Evolutionary conservation across 2,113 vertebrate species (phyloP).

Genomic region (Hymenochirus boettgeri): DNA sequence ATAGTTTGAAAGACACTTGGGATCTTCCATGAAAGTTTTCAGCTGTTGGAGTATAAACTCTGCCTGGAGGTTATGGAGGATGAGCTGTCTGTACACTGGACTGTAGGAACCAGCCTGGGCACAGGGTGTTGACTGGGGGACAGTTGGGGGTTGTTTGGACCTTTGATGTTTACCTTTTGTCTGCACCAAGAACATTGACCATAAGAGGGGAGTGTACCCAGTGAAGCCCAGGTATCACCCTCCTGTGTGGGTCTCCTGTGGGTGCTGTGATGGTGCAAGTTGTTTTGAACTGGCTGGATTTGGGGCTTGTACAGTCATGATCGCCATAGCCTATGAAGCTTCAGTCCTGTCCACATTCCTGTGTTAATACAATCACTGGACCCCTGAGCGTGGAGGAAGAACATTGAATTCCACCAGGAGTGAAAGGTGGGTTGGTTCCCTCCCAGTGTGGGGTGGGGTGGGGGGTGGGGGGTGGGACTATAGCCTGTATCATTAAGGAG

Average conservation of each 20-base stretch:
- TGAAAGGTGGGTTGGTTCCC: slow-evolving; percentile 4
- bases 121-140: no score
- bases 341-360: neutral
- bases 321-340: neutral
- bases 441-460: slow-evolving; percentile 8
- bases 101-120: neutral
- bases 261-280: neutral
- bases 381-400: neutral
- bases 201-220: neutral
- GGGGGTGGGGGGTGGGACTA: slow-evolving; percentile 26
- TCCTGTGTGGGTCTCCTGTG: no score
- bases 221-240: no score
- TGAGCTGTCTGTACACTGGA: neutral
- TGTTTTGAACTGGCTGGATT: slow-evolving; percentile 3
- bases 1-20: neutral
- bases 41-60: neutral
- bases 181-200: neutral
- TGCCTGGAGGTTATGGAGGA: neutral
- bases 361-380: neutral
- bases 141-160: no score
- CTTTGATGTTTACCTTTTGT: no score
- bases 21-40: slow-evolving; percentile 20
- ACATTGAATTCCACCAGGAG: slow-evolving; percentile 15
- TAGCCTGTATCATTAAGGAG: slow-evolving; percentile 22
- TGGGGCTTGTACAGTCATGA: slow-evolving; percentile 6